Conservation (phyloP, 2,113 vertebrate species). For the Phalacrocorax aristotelis region DNA sequence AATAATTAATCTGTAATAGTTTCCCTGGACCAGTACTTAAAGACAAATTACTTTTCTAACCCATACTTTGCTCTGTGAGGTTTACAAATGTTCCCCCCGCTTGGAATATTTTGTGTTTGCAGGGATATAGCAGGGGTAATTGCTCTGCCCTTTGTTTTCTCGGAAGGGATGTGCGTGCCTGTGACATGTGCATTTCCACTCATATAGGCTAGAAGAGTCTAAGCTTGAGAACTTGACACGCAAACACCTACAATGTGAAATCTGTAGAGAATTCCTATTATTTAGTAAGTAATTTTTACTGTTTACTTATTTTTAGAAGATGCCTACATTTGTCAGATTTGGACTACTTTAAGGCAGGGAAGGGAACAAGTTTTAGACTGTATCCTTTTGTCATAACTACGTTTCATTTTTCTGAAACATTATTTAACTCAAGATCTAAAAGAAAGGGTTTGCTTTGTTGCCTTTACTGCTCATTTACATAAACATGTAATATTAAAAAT, state of each 20-base stretch:
- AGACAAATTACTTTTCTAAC: background rate
- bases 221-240: fast-evolving
- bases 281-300: background rate
- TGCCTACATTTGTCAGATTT: background rate
- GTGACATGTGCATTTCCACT: background rate
- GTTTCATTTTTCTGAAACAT: fast-evolving
- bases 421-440: background rate
- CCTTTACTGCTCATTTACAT: background rate
- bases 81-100: background rate
- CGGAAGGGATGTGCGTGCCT: background rate
- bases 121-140: background rate
- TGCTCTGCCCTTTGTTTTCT: background rate
- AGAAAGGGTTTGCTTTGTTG: background rate
- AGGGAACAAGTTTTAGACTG: background rate
- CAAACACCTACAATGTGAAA: background rate
- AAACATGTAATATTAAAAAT: background rate
- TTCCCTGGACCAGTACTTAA: background rate
- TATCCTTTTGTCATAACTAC: fast-evolving
- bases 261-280: background rate
- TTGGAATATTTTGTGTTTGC: background rate
- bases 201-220: background rate
- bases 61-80: fast-evolving
- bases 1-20: background rate
- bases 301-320: background rate
- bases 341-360: background rate